A percentile compares a stretch with the other conserved stretches of the same genome.
Conservation (phyloP, 2,888 invertebrate species). For the Agonopterix heracliana region DNA sequence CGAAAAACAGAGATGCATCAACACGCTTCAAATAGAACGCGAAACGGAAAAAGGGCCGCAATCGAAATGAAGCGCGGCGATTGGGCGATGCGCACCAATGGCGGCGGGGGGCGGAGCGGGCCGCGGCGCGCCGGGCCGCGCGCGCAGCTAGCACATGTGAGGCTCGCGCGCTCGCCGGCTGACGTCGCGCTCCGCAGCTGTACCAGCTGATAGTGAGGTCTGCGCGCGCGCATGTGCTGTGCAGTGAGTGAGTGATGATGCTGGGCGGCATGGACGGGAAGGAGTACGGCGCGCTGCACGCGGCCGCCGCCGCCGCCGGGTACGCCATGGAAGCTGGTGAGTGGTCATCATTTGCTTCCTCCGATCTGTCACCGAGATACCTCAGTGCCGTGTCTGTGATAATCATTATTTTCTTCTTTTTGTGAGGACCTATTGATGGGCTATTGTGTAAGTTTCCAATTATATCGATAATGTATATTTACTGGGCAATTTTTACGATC, state of each 20-base stretch:
- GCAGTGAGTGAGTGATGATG: conserved; percentile 53
- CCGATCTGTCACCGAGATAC: neutral
- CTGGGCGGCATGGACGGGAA: conserved; percentile 70
- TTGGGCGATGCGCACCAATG: conserved; percentile 67
- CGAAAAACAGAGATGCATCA: conserved; percentile 45
- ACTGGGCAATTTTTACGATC: no score
- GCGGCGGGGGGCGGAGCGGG: conserved; percentile 52
- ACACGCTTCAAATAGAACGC: conserved; percentile 71
- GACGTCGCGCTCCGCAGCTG: conserved; percentile 6
- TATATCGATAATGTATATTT: no score
- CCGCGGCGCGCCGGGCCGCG: conserved; percentile 15
- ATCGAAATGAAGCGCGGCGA: conserved; percentile 70
- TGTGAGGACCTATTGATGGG: neutral
- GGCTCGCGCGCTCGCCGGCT: conserved; percentile 36
- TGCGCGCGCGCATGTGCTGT: conserved; percentile 15
- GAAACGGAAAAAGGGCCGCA: conserved; percentile 70
- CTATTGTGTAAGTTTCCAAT: no score
- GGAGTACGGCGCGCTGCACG: conserved; percentile 71
- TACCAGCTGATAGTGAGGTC: conserved; percentile 9
- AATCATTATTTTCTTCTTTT: no score
- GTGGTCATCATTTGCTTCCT: conserved; percentile 14
- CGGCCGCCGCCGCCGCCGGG: conserved; percentile 59
- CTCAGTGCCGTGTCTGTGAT: no score
- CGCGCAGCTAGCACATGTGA: conserved; percentile 30
- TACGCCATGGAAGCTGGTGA: conserved; percentile 63